phyloP scores from a whole-genome alignment of 2,113 vertebrate genomes.

The Phylloscopus trochilus region DNA sequence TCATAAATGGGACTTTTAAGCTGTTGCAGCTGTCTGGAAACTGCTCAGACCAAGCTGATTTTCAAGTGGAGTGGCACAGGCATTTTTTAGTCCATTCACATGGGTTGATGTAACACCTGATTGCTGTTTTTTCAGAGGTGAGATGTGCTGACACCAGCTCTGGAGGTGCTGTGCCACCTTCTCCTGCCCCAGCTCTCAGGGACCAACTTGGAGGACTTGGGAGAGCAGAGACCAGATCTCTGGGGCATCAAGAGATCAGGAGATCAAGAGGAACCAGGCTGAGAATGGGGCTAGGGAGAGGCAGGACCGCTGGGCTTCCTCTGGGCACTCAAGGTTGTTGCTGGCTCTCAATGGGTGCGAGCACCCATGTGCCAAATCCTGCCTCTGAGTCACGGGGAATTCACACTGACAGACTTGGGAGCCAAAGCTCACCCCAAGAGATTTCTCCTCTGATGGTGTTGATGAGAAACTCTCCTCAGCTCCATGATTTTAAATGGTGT shows the following conservation, averaged over 20 bases:
- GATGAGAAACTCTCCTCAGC: not conserved
- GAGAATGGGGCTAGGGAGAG: not conserved
- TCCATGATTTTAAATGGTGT: not conserved
- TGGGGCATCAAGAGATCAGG: not conserved
- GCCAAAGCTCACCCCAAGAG: not conserved
- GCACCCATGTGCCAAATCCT: not conserved
- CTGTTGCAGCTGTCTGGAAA: not conserved
- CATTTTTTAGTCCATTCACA: not conserved
- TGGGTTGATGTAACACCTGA: not conserved
- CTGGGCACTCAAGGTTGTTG: not conserved
- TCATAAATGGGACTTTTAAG: not conserved
- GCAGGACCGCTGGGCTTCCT: fast-evolving
- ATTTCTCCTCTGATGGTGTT: fast-evolving
- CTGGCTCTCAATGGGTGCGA: not conserved
- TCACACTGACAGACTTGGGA: not conserved
- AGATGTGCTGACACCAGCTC: not conserved
- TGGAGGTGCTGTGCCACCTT: not conserved
- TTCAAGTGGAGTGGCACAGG: not conserved
- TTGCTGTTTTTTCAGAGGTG: not conserved
- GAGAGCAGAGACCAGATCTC: not conserved
- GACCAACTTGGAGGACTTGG: fast-evolving
- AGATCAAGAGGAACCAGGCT: not conserved
- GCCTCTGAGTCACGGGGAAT: fast-evolving
- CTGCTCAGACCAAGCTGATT: not conserved
- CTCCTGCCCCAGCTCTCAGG: fast-evolving